Base-by-base conservation (phyloP, 92 coral and sea anemone genomes). In the Desmophyllum pertusum region DNA sequence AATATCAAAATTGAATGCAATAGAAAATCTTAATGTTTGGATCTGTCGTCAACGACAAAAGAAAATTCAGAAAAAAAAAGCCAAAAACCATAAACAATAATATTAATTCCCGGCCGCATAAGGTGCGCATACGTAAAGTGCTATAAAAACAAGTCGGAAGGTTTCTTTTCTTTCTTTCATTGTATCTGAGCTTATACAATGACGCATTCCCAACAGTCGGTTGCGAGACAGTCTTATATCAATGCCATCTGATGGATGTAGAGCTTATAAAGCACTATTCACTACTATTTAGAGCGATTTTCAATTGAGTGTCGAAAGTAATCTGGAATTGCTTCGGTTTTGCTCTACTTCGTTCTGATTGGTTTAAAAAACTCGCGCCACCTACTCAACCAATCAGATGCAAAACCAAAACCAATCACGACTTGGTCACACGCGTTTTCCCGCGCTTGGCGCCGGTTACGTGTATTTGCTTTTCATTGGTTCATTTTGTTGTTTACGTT, bases 161-260 rank as follows among this genome's bases (percentile, higher is more conserved):
- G 10, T 31, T 27, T 27, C 31, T 13, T 18, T 21, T 19, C n/a
- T 3, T n/a, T 63, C 31, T 21, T 21, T 11, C n/a, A 27, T 25
- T 21, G 3, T 4, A 5, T 27, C 69, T n/a, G 10, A 63, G 4
- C 7, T 3, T 45, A n/a, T n/a, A 55, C 30, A 55, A 29, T 21
- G 48, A 37, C 1, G 25, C 14, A 57, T 13, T 57, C 53, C 25
- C 36, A 36, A 75, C 13, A 75, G 46, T 76, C 45, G 53, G 10
- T 30, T 75, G 63, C 18, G 7, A 30, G 64, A n/a, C 79, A 51
- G 13, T 8, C 51, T 21, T 18, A 33, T 21, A 50, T 33, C 38
- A 50, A 50, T 25, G 71, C 69, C 81, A 77, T 15, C 51, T n/a
- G 19, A 77, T 40, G 65, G 65, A 77, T 29, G n/a, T n/a, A n/a